These are phyloP conservation scores for Phaedon cochleariae DNA, from an alignment of 2,888 invertebrate genomes.

Conservation along the genomic window DNA sequence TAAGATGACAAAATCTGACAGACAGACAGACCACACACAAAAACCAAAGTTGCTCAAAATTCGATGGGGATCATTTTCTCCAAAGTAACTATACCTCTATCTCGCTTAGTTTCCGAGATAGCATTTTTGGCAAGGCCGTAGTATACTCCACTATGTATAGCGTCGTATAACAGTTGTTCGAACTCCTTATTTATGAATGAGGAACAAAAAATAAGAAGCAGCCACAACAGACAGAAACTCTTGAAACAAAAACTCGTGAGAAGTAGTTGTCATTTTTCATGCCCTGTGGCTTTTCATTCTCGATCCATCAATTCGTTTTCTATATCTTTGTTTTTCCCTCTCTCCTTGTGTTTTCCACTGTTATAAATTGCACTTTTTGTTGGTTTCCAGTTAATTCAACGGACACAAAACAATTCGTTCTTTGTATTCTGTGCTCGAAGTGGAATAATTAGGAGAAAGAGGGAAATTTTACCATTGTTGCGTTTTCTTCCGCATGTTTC, in stretches of 20 bases:
- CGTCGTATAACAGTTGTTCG: no score
- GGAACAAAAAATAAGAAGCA: no score
- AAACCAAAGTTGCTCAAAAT: no score
- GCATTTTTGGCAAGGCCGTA: no score
- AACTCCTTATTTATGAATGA: no score
- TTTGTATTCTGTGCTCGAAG: constrained; percentile 9
- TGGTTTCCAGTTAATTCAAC: constrained; percentile 15
- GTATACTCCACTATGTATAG: no score
- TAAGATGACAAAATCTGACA: no score
- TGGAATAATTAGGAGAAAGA: constrained; percentile 15
- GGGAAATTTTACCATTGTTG: constrained; percentile 6
- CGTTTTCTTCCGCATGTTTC: constrained; percentile 4
- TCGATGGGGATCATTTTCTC: no score
- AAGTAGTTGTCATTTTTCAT: background rate
- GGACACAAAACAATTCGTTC: constrained; percentile 14
- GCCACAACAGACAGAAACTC: no score
- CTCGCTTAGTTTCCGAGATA: no score
- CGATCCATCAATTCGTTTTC: constrained; percentile 10
- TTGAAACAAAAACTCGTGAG: background rate
- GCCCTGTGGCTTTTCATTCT: background rate
- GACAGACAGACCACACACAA: no score
- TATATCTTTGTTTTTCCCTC: background rate
- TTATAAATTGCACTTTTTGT: constrained; percentile 13
- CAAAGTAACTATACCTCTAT: no score
- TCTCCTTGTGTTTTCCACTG: background rate